phyloP scores from a whole-genome alignment of 2,797 vertebrate genomes.

The Pseudotriccus pelzelni region DNA sequence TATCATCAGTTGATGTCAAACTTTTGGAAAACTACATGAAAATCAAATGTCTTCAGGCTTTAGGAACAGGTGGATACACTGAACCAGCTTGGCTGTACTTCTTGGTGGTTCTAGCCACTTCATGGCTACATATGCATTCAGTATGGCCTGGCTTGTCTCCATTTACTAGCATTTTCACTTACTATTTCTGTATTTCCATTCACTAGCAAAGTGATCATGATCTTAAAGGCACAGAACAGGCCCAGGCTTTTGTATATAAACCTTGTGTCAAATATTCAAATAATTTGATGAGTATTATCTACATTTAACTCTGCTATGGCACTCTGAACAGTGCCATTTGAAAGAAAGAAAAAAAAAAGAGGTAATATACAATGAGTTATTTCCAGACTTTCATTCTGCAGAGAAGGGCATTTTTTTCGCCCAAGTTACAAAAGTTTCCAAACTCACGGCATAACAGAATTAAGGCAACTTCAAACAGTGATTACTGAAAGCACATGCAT shows the following conservation, averaged over 20 bases:
- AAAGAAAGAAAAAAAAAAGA: neutral
- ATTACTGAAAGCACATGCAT: neutral
- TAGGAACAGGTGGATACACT: neutral
- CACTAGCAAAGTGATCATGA: neutral
- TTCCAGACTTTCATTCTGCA: constrained; percentile 66
- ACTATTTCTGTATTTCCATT: neutral
- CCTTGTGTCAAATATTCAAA: neutral
- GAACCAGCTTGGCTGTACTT: neutral
- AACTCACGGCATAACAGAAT: neutral
- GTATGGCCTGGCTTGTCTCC: neutral
- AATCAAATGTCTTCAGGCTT: neutral
- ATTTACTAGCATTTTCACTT: neutral
- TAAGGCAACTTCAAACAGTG: neutral
- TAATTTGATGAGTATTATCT: neutral
- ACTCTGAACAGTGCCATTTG: neutral
- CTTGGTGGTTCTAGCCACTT: neutral
- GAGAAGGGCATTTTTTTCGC: neutral
- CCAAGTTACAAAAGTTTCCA: neutral
- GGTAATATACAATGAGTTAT: neutral
- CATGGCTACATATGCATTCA: neutral
- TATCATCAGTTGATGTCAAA: neutral
- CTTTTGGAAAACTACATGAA: neutral
- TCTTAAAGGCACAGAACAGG: neutral
- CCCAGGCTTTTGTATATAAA: neutral
- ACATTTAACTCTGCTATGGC: neutral